phyloP scores from a whole-genome alignment of 2,113 vertebrate species.

The Neolamprologus ventralis region DNA sequence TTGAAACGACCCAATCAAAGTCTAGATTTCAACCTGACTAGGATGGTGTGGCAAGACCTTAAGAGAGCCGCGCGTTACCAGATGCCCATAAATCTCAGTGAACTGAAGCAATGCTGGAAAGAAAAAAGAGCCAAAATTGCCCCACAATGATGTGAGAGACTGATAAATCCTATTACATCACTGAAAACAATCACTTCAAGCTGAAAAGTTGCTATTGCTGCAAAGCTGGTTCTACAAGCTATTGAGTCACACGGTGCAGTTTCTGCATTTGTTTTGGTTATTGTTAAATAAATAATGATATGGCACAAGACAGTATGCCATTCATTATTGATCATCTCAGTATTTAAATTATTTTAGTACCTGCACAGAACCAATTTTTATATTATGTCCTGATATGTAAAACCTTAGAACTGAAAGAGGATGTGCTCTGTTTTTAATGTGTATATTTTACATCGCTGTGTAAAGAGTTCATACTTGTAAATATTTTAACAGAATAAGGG shows the following conservation, averaged over 20 bases:
- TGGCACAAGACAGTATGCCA: not conserved
- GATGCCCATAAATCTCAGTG: not conserved
- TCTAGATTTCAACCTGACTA: not conserved
- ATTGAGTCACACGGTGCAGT: not conserved
- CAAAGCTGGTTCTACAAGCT: not conserved
- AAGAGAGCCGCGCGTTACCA: rapidly evolving
- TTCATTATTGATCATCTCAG: not conserved
- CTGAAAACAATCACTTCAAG: not conserved
- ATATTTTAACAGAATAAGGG: not conserved
- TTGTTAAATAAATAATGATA: not conserved
- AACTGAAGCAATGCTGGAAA: not conserved
- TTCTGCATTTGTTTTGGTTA: not conserved
- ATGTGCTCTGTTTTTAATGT: not conserved
- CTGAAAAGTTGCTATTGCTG: not conserved
- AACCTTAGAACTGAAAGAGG: not conserved
- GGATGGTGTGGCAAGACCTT: not conserved
- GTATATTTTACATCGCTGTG: not conserved
- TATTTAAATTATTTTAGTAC: not conserved
- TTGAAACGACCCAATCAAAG: too few species aligned
- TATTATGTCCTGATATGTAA: not conserved
- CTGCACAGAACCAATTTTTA: not conserved
- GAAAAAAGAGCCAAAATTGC: not conserved
- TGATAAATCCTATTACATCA: not conserved
- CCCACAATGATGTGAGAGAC: not conserved
- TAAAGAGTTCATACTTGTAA: not conserved